These are phyloP conservation scores for Aelia acuminata DNA, from an alignment of 2,888 invertebrate genomes.

Conservation along the genomic window DNA sequence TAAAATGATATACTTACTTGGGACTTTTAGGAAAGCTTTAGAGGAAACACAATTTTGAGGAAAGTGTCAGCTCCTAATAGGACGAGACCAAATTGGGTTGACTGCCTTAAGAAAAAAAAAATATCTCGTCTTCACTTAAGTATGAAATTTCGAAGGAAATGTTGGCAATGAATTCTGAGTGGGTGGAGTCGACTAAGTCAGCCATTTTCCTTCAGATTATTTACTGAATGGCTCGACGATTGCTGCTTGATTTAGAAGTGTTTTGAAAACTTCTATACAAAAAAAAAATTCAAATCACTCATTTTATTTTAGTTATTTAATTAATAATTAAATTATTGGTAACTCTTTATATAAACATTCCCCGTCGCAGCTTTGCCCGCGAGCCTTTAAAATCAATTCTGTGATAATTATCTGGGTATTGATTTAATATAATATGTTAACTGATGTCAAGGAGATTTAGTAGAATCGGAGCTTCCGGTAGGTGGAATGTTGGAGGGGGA, in stretches of 20 bases:
- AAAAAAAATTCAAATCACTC: no score
- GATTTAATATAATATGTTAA: no score
- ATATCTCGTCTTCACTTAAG: background rate
- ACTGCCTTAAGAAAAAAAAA: conserved; percentile 32
- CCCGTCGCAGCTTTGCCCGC: no score
- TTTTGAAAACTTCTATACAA: no score
- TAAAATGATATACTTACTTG: conserved; percentile 4
- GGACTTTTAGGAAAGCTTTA: conserved; percentile 1
- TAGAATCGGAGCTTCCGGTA: no score
- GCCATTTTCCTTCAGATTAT: background rate
- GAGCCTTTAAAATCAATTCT: no score
- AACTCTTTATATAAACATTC: no score
- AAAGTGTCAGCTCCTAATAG: conserved; percentile 29
- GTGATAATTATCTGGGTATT: no score
- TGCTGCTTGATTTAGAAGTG: background rate
- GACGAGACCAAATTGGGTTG: conserved; percentile 25
- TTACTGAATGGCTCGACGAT: background rate
- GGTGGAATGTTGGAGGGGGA: no score
- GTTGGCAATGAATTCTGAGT: background rate
- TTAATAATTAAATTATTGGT: no score
- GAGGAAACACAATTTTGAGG: conserved; percentile 21
- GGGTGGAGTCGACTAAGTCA: background rate
- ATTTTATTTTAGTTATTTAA: no score
- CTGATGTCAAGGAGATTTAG: no score
- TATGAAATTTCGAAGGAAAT: conserved; percentile 3